These are phyloP conservation scores for Zosterops pallidus DNA, from an alignment of 2,113 vertebrate species.

Conservation along the genomic window DNA sequence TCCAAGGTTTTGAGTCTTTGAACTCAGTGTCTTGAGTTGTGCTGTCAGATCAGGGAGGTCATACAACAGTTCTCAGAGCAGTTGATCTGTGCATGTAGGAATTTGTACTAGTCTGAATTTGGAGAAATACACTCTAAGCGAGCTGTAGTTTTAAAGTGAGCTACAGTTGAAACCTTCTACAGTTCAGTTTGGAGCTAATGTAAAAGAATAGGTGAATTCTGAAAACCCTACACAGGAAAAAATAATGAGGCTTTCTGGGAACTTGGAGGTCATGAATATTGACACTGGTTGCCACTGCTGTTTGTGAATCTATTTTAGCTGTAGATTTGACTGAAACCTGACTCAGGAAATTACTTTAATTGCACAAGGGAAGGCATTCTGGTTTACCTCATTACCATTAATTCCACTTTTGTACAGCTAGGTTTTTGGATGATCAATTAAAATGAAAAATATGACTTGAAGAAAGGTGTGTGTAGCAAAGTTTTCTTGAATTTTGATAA, in stretches of 20 bases:
- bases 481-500: not conserved
- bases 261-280: not conserved
- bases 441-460: not conserved
- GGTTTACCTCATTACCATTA: not conserved
- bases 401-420: not conserved
- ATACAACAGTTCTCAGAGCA: not conserved
- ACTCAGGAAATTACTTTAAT: not conserved
- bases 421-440: not conserved
- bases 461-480: not conserved
- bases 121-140: not conserved
- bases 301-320: not conserved
- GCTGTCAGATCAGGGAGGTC: not conserved
- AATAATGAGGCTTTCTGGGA: not conserved
- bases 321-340: not conserved
- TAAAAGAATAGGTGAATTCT: not conserved
- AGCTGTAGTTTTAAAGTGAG: not conserved
- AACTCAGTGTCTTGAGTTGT: not conserved
- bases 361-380: not conserved
- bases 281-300: fast-evolving
- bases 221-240: not conserved
- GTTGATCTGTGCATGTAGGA: not conserved
- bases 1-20: not conserved
- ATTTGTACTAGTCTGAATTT: not conserved
- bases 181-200: not conserved
- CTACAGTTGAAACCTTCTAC: not conserved